Conservation (phyloP, 2,888 invertebrate genomes). For the Hedya salicella region DNA sequence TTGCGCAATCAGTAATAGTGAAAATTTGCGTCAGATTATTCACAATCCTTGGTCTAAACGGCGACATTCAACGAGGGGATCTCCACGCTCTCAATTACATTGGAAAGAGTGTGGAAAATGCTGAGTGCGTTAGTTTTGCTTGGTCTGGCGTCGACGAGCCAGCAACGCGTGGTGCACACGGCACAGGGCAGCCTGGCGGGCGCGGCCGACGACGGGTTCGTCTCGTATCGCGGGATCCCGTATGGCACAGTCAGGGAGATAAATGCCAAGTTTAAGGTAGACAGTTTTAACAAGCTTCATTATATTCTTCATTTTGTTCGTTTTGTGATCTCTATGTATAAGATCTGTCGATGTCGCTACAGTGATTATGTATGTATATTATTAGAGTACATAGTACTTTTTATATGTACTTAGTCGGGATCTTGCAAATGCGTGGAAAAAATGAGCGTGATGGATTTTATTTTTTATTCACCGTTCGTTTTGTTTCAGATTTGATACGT, state of each 20-base stretch:
- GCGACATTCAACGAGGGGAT: background rate
- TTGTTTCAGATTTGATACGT: background rate
- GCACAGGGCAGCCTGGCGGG: slow-evolving; percentile 71
- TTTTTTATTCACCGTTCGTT: background rate
- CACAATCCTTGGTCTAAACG: background rate
- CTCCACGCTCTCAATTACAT: background rate
- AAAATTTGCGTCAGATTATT: slow-evolving; percentile 15
- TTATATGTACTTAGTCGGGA: too few relatives aligned
- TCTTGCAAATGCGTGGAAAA: too few relatives aligned
- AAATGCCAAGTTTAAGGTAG: slow-evolving; percentile 68
- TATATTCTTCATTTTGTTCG: too few relatives aligned
- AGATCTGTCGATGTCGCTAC: too few relatives aligned
- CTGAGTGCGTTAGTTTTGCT: slow-evolving; percentile 4
- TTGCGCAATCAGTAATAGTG: slow-evolving; percentile 29
- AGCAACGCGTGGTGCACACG: slow-evolving; percentile 59
- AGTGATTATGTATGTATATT: too few relatives aligned
- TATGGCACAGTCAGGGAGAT: slow-evolving; percentile 60
- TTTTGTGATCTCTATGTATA: too few relatives aligned
- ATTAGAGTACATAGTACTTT: too few relatives aligned
- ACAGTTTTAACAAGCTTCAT: too few relatives aligned
- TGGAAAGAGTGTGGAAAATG: slow-evolving; percentile 5
- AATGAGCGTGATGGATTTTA: too few relatives aligned
- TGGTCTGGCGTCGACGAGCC: slow-evolving; percentile 20
- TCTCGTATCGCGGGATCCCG: slow-evolving; percentile 72
- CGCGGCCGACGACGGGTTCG: slow-evolving; percentile 58